Evolutionary conservation across 2,113 vertebrate species (phyloP), one percentile per base, ranked within the genome.

Genomic region (Clarias magur): DNA sequence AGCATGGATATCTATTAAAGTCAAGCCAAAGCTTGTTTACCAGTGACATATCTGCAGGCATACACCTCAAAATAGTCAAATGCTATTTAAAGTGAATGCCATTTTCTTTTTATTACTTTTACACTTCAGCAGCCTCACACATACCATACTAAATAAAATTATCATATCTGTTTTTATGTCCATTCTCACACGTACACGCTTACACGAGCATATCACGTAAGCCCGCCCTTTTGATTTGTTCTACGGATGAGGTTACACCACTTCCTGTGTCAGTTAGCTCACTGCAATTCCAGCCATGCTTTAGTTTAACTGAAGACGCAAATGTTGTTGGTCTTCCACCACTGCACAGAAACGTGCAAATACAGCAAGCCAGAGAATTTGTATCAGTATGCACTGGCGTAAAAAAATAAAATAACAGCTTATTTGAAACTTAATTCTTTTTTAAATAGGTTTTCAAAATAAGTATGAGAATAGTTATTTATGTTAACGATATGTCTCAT

Each of bases 221-320:
- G n/a, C 85, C 70, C 62, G 82, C 87, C 85, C 85, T 88, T 88
- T 87, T 86, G 67, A 70, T 76, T 70, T 84, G 65, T 88, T 53
- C 42, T 56, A 80, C 82, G 84, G 89, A 89, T 89, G 89, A 90
- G 89, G 89, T 88, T 90, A 82, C 85, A 90, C 89, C 89, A 90
- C 89, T 90, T 90, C 89, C 89, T 90, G 86, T 88, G 82, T 72
- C 89, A 88, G 89, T 90, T 90, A 88, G 68, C 19, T 53, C 68
- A 60, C 67, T 88, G 48, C 86, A 56, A 86, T 88, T 65, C 57
- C n/a, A 81, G 23, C 11, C 87, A 86, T 86, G 88, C 78, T 84
- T 89, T 73, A 21, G 53, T 75, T 65, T 83, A 72, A 85, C 83
- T 75, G 25, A 85, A 85, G 34, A 85, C 16, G 80, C 56, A 80